phyloP scores from a whole-genome alignment of 1,140 invertebrate species.

The Meloidogyne hapla region DNA sequence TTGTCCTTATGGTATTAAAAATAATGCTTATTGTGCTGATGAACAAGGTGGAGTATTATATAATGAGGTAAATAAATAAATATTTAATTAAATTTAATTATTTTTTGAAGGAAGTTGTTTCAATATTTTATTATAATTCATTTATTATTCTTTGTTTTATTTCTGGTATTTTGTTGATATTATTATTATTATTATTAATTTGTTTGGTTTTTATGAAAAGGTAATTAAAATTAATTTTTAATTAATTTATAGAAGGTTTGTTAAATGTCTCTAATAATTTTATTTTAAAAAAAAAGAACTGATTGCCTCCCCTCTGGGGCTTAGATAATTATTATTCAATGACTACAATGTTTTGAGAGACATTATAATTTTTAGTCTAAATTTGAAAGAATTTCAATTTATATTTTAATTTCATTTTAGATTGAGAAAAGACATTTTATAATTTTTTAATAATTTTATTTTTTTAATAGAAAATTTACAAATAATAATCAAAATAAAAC shows the following conservation, averaged over 20 bases:
- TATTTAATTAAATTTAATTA: not conserved
- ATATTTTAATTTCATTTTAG: no score
- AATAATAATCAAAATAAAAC: not conserved
- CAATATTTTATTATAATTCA: conserved; percentile 46
- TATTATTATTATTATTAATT: conserved; percentile 39
- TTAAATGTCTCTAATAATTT: no score
- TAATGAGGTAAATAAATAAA: conserved; percentile 32
- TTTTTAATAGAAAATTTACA: conserved; percentile 8
- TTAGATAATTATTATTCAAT: no score
- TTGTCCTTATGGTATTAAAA: conserved; percentile 58
- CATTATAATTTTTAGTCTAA: no score
- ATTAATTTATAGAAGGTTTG: no score
- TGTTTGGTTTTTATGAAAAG: conserved; percentile 38
- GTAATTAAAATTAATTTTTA: conserved; percentile 32
- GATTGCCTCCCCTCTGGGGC: no score
- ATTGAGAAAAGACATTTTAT: no score
- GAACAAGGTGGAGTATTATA: conserved; percentile 53
- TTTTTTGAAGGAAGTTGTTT: conserved; percentile 52
- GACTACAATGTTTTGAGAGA: no score
- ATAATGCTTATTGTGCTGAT: conserved; percentile 55
- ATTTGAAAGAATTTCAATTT: no score
- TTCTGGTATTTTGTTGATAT: conserved; percentile 42
- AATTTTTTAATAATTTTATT: no score
- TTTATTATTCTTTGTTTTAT: conserved; percentile 52
- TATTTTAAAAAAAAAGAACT: no score